Conservation (phyloP, 2,888 invertebrate genomes). For the Caenorhabditis auriculariae region DNA sequence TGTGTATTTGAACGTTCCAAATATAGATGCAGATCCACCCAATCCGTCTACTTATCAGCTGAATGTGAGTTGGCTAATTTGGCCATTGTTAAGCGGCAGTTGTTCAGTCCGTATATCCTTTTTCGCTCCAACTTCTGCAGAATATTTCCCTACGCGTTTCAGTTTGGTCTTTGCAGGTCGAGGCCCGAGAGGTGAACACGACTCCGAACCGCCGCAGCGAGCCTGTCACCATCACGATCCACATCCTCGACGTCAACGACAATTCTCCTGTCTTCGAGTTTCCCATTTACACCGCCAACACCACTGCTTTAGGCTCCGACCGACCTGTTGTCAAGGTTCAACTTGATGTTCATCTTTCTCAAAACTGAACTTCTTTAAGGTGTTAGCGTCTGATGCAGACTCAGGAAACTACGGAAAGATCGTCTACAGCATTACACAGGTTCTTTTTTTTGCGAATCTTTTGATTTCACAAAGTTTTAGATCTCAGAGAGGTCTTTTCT, state of each 20-base stretch:
- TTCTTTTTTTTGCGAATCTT: no score
- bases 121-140: no score
- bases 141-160: neutral
- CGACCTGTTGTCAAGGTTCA: conserved; percentile 37
- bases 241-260: conserved; percentile 61
- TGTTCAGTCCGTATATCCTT: neutral
- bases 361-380: conserved; percentile 16
- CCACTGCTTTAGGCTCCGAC: conserved; percentile 45
- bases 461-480: no score
- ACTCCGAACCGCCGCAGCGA: conserved; percentile 53
- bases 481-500: no score
- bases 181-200: conserved; percentile 63
- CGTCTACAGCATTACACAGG: conserved; percentile 50
- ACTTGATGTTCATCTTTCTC: neutral
- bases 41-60: conserved; percentile 58
- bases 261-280: conserved; percentile 54
- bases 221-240: conserved; percentile 60
- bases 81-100: neutral
- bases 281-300: conserved; percentile 56
- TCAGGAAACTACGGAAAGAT: conserved; percentile 49
- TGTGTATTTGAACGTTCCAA: conserved; percentile 60
- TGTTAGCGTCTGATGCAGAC: conserved; percentile 53
- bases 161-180: conserved; percentile 34
- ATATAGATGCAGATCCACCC: conserved; percentile 57
- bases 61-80: conserved; percentile 35